Evolutionary conservation across 92 coral and sea anemone species (phyloP).

Genomic region (Palythoa grandis): DNA sequence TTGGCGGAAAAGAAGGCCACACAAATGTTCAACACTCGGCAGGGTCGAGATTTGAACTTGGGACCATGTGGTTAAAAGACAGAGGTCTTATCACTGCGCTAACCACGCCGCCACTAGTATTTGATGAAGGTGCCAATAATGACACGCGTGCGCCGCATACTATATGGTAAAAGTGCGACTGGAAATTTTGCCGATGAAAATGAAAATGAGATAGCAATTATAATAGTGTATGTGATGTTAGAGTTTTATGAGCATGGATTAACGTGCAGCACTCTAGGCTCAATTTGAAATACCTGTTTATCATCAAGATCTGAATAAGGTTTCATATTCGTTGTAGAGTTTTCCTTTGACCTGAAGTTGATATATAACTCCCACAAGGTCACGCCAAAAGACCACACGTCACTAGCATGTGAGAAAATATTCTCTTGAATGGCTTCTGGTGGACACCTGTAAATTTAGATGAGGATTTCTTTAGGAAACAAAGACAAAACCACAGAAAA

Average conservation of each 20-base stretch:
- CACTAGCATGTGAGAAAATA: slow-evolving; percentile 33
- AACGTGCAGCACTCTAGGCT: too few relatives aligned
- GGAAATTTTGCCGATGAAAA: too few relatives aligned
- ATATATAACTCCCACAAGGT: slow-evolving; percentile 1
- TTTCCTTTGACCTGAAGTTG: background rate
- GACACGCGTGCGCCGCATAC: too few relatives aligned
- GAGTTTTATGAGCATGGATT: background rate
- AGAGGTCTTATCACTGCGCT: too few relatives aligned
- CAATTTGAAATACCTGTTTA: background rate
- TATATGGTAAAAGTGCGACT: too few relatives aligned
- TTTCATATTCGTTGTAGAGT: background rate
- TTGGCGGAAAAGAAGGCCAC: too few relatives aligned
- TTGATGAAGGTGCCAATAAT: too few relatives aligned
- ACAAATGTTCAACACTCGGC: too few relatives aligned
- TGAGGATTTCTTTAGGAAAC: background rate
- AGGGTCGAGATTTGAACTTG: too few relatives aligned
- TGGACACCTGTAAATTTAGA: slow-evolving; percentile 13
- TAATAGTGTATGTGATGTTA: background rate
- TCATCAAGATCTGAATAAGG: slow-evolving; percentile 12
- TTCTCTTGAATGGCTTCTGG: slow-evolving; percentile 31
- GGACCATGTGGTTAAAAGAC: too few relatives aligned
- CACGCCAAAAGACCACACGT: slow-evolving; percentile 26
- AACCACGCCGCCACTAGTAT: too few relatives aligned
- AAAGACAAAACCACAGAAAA: background rate
- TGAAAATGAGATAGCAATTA: too few relatives aligned